Conservation (phyloP, 2,888 invertebrate genomes). For the Mythimna albipuncta region DNA sequence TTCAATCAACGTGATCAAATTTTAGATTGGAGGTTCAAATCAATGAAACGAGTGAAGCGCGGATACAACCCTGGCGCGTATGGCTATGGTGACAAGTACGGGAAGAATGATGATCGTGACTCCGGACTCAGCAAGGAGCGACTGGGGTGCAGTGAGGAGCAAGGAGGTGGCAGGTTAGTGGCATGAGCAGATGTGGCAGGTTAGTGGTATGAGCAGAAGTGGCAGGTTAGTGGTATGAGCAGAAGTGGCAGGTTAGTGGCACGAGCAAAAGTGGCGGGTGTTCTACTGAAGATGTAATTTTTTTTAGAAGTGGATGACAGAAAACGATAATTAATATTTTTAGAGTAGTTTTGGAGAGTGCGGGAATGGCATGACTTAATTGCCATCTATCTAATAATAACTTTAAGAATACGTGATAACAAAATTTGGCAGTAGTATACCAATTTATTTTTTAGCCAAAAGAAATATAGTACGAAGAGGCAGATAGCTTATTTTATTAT, state of each 20-base stretch:
- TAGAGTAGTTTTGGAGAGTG: too few relatives aligned
- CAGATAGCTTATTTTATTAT: too few relatives aligned
- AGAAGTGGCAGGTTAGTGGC: constrained; percentile 48
- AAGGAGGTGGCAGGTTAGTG: constrained; percentile 50
- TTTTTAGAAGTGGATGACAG: too few relatives aligned
- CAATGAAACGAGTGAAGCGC: constrained; percentile 69
- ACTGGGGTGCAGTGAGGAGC: constrained; percentile 66
- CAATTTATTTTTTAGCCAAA: too few relatives aligned
- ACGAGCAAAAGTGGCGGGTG: not conserved
- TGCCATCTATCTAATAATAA: too few relatives aligned
- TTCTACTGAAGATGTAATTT: not conserved
- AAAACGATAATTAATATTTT: too few relatives aligned
- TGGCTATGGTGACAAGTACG: constrained; percentile 63
- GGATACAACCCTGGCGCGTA: constrained; percentile 71
- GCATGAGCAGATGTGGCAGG: too few relatives aligned
- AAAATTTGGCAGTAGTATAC: too few relatives aligned
- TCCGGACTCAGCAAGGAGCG: constrained; percentile 73
- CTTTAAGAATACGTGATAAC: too few relatives aligned
- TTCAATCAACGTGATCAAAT: not conserved
- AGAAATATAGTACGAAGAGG: too few relatives aligned
- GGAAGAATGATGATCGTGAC: constrained; percentile 73
- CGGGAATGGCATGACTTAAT: too few relatives aligned
- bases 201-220: constrained; percentile 61
- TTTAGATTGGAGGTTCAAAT: constrained; percentile 56
- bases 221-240: constrained; percentile 53